Percentiles rank a stretch among this genome's conserved stretches.
Conservation (phyloP, 2,888 invertebrate species). For the Erebia palarica region DNA sequence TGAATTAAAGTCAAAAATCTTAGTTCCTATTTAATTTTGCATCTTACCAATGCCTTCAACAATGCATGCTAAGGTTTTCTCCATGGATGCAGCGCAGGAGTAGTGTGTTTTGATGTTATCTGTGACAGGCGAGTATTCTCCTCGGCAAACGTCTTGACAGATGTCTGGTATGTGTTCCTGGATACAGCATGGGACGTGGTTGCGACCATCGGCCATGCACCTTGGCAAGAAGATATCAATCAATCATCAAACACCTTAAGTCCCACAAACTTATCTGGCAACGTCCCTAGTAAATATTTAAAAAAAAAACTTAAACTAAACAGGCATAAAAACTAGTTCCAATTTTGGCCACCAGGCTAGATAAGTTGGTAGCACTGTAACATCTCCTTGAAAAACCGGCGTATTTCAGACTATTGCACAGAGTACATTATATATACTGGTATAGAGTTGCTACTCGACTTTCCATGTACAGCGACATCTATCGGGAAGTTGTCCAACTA, state of each 20-base stretch:
- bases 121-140: slow-evolving; percentile 92
- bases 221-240: slow-evolving; percentile 48
- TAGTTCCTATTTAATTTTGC: no score
- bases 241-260: neutral
- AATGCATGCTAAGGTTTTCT: slow-evolving; percentile 91
- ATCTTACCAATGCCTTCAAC: slow-evolving; percentile 87
- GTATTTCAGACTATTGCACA: no score
- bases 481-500: no score
- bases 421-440: no score
- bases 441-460: no score
- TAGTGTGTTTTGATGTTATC: slow-evolving; percentile 92
- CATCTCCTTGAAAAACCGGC: no score
- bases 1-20: no score
- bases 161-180: slow-evolving; percentile 91
- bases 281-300: neutral
- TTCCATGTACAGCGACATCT: no score
- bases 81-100: slow-evolving; percentile 91
- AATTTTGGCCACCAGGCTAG: no score
- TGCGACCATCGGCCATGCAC: slow-evolving; percentile 91
- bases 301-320: no score
- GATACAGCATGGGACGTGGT: slow-evolving; percentile 93
- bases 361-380: no score
- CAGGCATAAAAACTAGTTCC: no score
- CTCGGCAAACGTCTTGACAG: slow-evolving; percentile 92
- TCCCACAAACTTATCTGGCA: neutral